Conservation (phyloP, 2,797 vertebrate genomes). For the Cyclopterus lumpus region DNA sequence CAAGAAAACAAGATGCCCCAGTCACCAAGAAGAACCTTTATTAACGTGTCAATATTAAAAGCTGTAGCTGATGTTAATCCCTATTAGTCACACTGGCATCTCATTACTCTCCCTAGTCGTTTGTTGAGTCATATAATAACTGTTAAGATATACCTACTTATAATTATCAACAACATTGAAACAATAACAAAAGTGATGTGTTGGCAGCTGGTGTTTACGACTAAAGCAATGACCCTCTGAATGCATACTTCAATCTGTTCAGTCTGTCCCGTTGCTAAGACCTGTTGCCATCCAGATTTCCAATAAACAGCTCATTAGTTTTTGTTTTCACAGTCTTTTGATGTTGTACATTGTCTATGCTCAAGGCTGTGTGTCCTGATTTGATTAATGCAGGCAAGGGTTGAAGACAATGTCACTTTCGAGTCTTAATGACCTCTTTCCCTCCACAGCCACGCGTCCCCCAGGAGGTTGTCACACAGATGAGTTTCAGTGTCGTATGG, state of each 20-base stretch:
- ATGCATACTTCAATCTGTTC: constrained; percentile 16
- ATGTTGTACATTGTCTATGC: constrained; percentile 14
- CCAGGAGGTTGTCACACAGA: constrained; percentile 95
- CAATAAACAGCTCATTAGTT: constrained; percentile 33
- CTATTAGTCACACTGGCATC: constrained; percentile 25
- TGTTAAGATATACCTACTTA: background rate
- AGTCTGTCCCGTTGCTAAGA: constrained; percentile 19
- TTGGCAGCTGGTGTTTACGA: constrained; percentile 24
- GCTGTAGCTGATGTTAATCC: constrained; percentile 4
- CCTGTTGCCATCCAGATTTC: constrained; percentile 35
- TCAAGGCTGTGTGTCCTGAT: constrained; percentile 35
- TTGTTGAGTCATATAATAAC: constrained; percentile 21
- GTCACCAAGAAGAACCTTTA: background rate
- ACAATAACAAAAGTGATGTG: constrained; percentile 23
- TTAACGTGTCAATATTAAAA: background rate
- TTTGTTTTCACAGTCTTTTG: constrained; percentile 26
- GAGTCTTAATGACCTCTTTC: background rate
- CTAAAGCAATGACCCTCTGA: constrained; percentile 24
- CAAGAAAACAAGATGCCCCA: too few relatives aligned
- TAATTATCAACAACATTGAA: background rate
- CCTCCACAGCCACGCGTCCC: constrained; percentile 89
- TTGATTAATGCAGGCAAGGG: constrained; percentile 13
- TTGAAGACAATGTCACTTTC: constrained; percentile 4
- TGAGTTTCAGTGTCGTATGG: constrained; percentile 96
- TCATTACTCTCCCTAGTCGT: background rate